Conservation (phyloP, 2,113 vertebrate species). For the Clinocottus analis region DNA sequence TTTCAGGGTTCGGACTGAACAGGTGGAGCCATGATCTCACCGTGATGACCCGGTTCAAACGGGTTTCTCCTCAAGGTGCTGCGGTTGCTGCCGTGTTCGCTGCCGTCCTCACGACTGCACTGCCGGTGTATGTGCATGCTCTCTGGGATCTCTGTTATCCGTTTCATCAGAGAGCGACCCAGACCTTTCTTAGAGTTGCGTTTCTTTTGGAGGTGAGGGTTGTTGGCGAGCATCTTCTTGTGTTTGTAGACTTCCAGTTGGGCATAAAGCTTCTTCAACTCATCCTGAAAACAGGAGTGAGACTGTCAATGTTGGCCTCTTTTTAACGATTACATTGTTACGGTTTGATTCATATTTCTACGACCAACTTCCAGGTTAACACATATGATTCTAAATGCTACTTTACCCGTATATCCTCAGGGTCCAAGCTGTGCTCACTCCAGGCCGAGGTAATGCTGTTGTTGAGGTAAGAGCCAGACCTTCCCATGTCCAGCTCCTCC, state of each 20-base stretch:
- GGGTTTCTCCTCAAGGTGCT: constrained; percentile 86
- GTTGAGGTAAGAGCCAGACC: constrained; percentile 97
- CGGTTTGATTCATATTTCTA: neutral
- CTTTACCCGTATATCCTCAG: constrained; percentile 95
- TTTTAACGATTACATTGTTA: neutral
- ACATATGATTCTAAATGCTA: neutral
- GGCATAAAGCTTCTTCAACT: constrained; percentile 96
- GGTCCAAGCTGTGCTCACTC: constrained; percentile 98
- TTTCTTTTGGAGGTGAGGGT: constrained; percentile 98
- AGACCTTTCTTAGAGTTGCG: constrained; percentile 98
- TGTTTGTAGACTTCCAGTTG: constrained; percentile 97
- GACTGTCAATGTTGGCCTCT: neutral
- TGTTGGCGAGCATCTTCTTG: constrained; percentile 99
- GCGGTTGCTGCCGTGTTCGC: constrained; percentile 87
- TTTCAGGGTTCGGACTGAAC: neutral
- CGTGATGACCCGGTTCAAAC: constrained; percentile 82
- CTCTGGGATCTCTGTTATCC: constrained; percentile 98
- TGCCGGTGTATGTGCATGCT: constrained; percentile 93
- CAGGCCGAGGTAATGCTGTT: constrained; percentile 98
- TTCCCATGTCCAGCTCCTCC: constrained; percentile 96
- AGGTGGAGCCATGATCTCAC: constrained; percentile 58
- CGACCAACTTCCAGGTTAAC: neutral
- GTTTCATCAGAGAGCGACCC: constrained; percentile 94
- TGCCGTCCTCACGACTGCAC: constrained; percentile 90
- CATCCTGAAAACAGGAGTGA: constrained; percentile 84